These are phyloP conservation scores for Xenus cinereus DNA, from an alignment of 2,113 vertebrate genomes.

Conservation along the genomic window DNA sequence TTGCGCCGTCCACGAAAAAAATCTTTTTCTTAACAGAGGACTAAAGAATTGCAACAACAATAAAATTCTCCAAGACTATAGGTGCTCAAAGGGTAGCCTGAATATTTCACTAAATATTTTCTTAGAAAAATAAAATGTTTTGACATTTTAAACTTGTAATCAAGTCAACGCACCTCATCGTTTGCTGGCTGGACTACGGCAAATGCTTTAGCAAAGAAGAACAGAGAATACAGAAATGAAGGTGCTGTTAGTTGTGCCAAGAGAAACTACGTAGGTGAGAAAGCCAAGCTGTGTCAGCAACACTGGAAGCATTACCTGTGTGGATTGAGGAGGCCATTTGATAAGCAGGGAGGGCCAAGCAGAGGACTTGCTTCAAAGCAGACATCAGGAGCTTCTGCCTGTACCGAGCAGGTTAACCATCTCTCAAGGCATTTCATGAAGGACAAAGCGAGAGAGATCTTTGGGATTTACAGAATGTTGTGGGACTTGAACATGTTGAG, in stretches of 20 bases:
- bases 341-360: not conserved
- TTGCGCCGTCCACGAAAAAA: not conserved
- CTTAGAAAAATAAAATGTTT: not conserved
- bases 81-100: not conserved
- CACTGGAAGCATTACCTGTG: not conserved
- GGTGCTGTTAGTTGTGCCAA: not conserved
- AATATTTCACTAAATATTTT: not conserved
- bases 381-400: not conserved
- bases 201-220: not conserved
- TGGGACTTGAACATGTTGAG: not conserved
- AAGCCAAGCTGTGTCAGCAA: not conserved
- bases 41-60: not conserved
- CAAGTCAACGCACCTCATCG: not conserved
- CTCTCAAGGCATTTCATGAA: not conserved
- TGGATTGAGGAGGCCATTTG: not conserved
- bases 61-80: not conserved
- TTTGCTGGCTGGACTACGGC: not conserved
- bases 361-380: not conserved
- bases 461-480: not conserved
- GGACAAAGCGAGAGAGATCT: not conserved
- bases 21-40: not conserved
- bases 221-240: not conserved
- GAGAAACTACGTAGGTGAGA: not conserved
- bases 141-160: not conserved
- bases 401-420: not conserved